These are phyloP conservation scores for Andrena trimmerana DNA, from an alignment of 2,888 invertebrate genomes.

Conservation along the genomic window DNA sequence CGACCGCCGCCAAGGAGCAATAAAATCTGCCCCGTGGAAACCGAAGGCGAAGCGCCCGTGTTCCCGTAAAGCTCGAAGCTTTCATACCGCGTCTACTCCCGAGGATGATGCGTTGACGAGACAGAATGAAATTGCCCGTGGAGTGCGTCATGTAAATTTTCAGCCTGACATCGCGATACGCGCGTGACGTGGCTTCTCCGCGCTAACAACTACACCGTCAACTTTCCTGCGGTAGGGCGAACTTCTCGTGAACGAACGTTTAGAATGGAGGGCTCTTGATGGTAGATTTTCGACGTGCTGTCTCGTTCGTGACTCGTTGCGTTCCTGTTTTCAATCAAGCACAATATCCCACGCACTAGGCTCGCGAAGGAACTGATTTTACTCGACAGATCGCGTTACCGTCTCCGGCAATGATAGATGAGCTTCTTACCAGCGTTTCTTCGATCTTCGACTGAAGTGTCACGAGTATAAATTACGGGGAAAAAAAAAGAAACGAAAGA, in stretches of 20 bases:
- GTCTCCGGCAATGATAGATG: too few relatives aligned
- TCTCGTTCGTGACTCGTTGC: too few relatives aligned
- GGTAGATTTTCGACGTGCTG: slow-evolving; percentile 3
- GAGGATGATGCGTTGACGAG: slow-evolving; percentile 54
- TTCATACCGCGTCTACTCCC: slow-evolving; percentile 11
- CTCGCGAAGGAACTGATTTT: not conserved
- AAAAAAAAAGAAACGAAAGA: too few relatives aligned
- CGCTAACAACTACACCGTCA: not conserved
- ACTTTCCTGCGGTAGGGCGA: not conserved
- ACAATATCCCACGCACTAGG: not conserved
- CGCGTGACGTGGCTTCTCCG: not conserved
- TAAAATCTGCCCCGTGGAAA: slow-evolving; percentile 64
- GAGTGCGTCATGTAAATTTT: slow-evolving; percentile 61
- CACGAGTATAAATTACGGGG: too few relatives aligned
- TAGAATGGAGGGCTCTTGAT: slow-evolving; percentile 1
- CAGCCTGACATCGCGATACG: slow-evolving; percentile 34
- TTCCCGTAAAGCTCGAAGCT: slow-evolving; percentile 38
- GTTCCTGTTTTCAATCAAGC: too few relatives aligned
- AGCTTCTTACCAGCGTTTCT: too few relatives aligned
- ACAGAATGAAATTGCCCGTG: slow-evolving; percentile 62
- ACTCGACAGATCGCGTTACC: not conserved
- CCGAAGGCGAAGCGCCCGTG: slow-evolving; percentile 38
- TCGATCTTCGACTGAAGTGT: too few relatives aligned
- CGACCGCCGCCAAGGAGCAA: slow-evolving; percentile 61
- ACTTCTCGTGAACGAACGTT: slow-evolving; percentile 6